Base-by-base conservation (phyloP, 1,140 invertebrate genomes). In the Camponotus pennsylvanicus region DNA sequence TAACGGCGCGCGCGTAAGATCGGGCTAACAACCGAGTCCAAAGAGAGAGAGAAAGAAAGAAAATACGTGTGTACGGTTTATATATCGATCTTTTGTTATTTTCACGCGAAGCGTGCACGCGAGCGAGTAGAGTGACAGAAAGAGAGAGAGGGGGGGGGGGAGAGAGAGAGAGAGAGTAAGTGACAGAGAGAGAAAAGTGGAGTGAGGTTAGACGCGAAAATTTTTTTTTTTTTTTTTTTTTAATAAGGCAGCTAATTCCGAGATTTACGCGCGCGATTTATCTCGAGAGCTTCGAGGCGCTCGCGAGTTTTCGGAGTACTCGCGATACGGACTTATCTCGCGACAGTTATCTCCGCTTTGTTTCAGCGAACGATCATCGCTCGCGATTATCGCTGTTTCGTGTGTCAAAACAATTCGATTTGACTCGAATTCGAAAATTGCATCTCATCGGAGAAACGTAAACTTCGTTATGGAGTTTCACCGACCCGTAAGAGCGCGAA, bases 71-170 rank as follows among this genome's bases (percentile, higher is more conserved):
- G 27, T 45, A 45, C 21, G 21, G 15, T 52, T 78, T 66, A 66
- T 67, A 85, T 66, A 77, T 85, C 49, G 83, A 85, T 73, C 55
- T 59, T 42, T 82, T 32, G 37, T 82, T 73, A 45, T 49, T 45
- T 73, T 27, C 27, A 34, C 37, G 66, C 78, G 52, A 13, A 59
- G 45, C 18, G 42, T 55, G 7, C 76, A n/a, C 52, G 66, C 78
- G 70, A 18, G 15, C 32, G 57, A 27, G 66, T 42, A 64, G 13
- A 32, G 21, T n/a, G 13, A 52, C 4, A 49, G 40, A 18, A 1
- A 18, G 6, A 37, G 18, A 52, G 4, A 52, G n/a, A 52, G 32
- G 49, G 3, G 3, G 27, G 42, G 15, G 32, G 85, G 70, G n/a
- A 77, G 7, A 8, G 27, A 61, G 15, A 45, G 78, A 76, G n/a